Percentiles rank a stretch among this genome's conserved stretches.
phyloP scores from a whole-genome alignment of 1,140 invertebrate genomes.

The Sogatella furcifera region DNA sequence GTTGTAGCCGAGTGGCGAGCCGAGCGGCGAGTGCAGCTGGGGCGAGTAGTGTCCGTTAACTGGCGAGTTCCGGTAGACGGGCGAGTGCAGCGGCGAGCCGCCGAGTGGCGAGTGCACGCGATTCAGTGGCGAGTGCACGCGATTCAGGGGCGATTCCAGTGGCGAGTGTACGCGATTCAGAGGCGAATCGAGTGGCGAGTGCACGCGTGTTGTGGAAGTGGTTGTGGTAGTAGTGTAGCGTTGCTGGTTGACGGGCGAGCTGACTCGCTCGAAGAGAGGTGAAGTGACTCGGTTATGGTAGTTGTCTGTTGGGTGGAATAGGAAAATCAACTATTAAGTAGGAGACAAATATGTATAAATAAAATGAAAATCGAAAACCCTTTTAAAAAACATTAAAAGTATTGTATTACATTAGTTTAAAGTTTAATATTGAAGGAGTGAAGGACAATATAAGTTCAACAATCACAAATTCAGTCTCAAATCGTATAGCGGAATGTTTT shows the following conservation, averaged over 20 bases:
- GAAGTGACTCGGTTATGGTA: not conserved
- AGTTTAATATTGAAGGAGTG: no score
- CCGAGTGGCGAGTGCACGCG: not conserved
- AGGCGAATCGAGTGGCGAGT: constrained; percentile 15
- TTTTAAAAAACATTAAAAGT: no score
- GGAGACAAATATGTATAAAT: no score
- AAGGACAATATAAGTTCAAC: no score
- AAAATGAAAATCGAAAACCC: no score
- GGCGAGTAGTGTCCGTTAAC: not conserved
- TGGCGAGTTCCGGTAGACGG: constrained; percentile 13
- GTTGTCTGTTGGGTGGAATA: not conserved
- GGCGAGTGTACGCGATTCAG: constrained; percentile 6
- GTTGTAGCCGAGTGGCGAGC: not conserved
- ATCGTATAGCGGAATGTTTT: no score
- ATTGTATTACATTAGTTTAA: no score
- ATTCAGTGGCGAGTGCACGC: not conserved
- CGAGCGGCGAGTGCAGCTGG: not conserved
- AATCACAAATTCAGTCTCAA: no score
- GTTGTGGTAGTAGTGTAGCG: constrained; percentile 11
- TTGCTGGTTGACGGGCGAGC: constrained; percentile 3
- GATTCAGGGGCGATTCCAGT: constrained; percentile 10
- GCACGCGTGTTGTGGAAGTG: no score
- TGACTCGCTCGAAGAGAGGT: not conserved
- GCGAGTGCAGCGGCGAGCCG: constrained; percentile 12
- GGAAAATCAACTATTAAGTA: no score